These are phyloP conservation scores for Coryphaenoides rupestris DNA, from an alignment of 2,113 vertebrate genomes.

Conservation along the genomic window DNA sequence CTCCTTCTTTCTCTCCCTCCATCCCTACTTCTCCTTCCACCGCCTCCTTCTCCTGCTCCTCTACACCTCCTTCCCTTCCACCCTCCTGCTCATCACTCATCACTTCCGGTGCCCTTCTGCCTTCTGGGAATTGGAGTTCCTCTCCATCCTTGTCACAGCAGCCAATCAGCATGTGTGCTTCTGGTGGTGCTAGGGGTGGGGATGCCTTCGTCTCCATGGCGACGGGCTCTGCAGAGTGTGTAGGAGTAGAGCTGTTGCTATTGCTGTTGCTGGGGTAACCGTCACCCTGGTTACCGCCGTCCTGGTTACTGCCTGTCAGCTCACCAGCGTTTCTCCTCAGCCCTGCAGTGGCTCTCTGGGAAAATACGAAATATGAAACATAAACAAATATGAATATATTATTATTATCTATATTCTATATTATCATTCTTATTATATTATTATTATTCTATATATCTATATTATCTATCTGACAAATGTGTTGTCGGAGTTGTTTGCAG, in stretches of 20 bases:
- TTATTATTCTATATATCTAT: too few species aligned
- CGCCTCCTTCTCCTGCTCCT: background rate
- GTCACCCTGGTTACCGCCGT: conserved; percentile 12
- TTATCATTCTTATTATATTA: too few species aligned
- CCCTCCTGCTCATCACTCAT: conserved; percentile 13
- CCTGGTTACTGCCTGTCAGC: conserved; percentile 45
- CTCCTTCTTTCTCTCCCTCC: conserved; percentile 1
- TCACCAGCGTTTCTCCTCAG: conserved; percentile 48
- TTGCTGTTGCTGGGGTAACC: background rate
- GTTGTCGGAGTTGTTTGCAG: too few species aligned
- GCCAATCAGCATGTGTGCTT: conserved; percentile 35
- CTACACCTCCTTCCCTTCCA: background rate
- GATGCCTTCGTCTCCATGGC: conserved; percentile 49
- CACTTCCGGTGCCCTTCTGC: conserved; percentile 5
- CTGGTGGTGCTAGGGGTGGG: conserved; percentile 29
- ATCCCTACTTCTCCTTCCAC: background rate
- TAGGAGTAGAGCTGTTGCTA: conserved; percentile 6
- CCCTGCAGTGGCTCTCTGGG: conserved; percentile 60
- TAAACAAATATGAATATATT: background rate
- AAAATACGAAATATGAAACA: background rate
- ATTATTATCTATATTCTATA: too few species aligned
- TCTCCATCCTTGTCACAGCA: conserved; percentile 24
- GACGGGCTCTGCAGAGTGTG: conserved; percentile 26
- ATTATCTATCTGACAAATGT: too few species aligned
- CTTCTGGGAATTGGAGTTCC: conserved; percentile 36